These are phyloP conservation scores for Sycobia sp. DNA, from an alignment of 1,140 invertebrate genomes.

Conservation along the genomic window DNA sequence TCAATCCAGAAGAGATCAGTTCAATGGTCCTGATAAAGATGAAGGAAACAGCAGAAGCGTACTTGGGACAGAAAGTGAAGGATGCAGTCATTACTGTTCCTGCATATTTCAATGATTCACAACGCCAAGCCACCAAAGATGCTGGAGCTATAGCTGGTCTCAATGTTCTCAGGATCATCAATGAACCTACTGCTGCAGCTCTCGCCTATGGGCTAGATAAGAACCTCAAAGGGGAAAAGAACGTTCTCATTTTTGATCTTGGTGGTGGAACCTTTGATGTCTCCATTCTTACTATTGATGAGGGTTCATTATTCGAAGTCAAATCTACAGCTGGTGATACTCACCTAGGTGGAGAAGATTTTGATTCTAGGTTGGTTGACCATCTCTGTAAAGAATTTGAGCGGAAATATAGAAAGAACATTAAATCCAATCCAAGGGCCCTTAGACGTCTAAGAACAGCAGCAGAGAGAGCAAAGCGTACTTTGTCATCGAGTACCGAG, in stretches of 20 bases:
- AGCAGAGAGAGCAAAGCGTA: constrained; percentile 68
- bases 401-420: constrained; percentile 62
- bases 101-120: no score
- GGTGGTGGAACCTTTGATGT: constrained; percentile 87
- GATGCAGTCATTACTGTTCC: constrained; percentile 68
- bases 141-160: constrained; percentile 71
- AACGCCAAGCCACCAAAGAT: constrained; percentile 70
- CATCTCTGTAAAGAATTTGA: constrained; percentile 69
- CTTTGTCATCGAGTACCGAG: constrained; percentile 65
- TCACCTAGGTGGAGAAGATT: constrained; percentile 81
- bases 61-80: constrained; percentile 55
- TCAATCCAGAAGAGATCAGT: constrained; percentile 78
- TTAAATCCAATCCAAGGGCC: constrained; percentile 58
- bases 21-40: no score
- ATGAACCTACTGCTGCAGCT: constrained; percentile 77
- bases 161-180: constrained; percentile 83
- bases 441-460: constrained; percentile 70
- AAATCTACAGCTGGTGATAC: constrained; percentile 80
- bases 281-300: constrained; percentile 84
- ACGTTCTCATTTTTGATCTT: constrained; percentile 77
- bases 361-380: constrained; percentile 81
- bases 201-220: constrained; percentile 80
- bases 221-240: constrained; percentile 75
- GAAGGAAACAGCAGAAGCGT: no score
- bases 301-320: constrained; percentile 82